Percentiles rank a stretch among this genome's conserved stretches.
Conservation (phyloP, 2,888 invertebrate genomes). For the Liopterus haemorrhoidalis region DNA sequence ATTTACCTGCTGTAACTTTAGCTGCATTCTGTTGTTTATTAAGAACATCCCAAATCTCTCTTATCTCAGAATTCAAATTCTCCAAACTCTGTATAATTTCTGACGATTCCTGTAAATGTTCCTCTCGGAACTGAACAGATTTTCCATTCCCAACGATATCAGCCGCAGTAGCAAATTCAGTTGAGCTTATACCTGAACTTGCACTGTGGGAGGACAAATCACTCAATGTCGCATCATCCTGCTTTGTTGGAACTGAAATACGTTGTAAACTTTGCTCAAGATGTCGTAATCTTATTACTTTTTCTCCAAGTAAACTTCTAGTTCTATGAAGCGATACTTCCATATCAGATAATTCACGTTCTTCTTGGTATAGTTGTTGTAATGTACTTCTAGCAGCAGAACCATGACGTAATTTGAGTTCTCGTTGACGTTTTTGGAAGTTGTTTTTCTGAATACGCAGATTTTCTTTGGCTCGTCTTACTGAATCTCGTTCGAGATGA, state of each 20-base stretch:
- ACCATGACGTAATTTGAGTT: conserved; percentile 45
- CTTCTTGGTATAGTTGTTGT: conserved; percentile 62
- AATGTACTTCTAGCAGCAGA: conserved; percentile 49
- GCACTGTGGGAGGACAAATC: conserved; percentile 60
- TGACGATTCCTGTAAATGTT: conserved; percentile 58
- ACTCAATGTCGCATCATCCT: conserved; percentile 58
- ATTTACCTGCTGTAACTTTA: conserved; percentile 46
- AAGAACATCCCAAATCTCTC: conserved; percentile 63
- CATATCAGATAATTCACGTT: conserved; percentile 75
- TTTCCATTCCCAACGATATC: conserved; percentile 36
- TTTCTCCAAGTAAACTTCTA: conserved; percentile 71
- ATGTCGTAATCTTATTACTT: conserved; percentile 72
- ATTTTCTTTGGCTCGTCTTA: conserved; percentile 74
- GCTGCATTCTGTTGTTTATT: conserved; percentile 54
- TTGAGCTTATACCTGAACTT: conserved; percentile 61
- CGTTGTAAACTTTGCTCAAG: conserved; percentile 70
- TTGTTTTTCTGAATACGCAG: conserved; percentile 62
- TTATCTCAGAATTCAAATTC: conserved; percentile 63
- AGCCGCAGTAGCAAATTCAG: conserved; percentile 58
- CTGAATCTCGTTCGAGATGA: conserved; percentile 72
- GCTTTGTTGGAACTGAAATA: conserved; percentile 48
- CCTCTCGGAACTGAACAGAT: conserved; percentile 39
- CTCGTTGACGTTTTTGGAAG: conserved; percentile 60
- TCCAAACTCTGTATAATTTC: conserved; percentile 65
- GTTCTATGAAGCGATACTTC: conserved; percentile 79